Percentiles rank a stretch among this genome's conserved stretches.
These are phyloP conservation scores for Tenthredo amoena DNA, from an alignment of 2,888 invertebrate species.

Conservation along the genomic window DNA sequence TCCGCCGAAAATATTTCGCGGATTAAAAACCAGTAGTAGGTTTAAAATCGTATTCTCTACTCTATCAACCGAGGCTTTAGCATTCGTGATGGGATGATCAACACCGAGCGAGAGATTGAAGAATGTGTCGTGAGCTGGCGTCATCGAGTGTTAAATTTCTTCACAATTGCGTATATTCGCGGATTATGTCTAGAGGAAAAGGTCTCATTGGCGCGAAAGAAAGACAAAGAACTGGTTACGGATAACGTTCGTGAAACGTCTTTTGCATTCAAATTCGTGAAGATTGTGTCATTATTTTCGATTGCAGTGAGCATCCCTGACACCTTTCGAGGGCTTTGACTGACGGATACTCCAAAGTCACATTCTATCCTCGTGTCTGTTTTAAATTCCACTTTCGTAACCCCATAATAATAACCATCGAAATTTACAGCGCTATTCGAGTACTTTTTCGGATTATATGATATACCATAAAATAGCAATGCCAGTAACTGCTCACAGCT, in stretches of 20 bases:
- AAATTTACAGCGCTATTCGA: too few species aligned
- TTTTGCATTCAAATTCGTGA: not conserved
- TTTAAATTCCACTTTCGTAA: too few species aligned
- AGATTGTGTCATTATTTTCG: not conserved
- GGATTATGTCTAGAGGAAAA: not conserved
- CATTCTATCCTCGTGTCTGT: too few species aligned
- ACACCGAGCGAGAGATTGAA: not conserved
- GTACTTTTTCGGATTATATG: slow-evolving; percentile 79
- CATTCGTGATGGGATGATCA: not conserved
- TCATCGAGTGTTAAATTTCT: slow-evolving; percentile 9
- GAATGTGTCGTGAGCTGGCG: slow-evolving; percentile 1
- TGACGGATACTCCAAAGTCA: not conserved
- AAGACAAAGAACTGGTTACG: not conserved
- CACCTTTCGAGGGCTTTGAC: not conserved
- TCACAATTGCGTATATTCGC: not conserved
- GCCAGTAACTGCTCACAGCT: slow-evolving; percentile 85
- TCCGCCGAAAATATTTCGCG: not conserved
- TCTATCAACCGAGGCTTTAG: not conserved
- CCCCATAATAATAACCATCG: too few species aligned
- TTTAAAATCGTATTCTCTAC: not conserved
- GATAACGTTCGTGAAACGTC: not conserved
- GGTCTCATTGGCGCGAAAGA: not conserved
- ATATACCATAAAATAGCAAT: slow-evolving; percentile 81
- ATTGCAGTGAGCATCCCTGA: not conserved
- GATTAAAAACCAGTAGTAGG: not conserved